Base-by-base conservation (phyloP, 1,140 invertebrate genomes). In the Caenorhabditis remanei region DNA sequence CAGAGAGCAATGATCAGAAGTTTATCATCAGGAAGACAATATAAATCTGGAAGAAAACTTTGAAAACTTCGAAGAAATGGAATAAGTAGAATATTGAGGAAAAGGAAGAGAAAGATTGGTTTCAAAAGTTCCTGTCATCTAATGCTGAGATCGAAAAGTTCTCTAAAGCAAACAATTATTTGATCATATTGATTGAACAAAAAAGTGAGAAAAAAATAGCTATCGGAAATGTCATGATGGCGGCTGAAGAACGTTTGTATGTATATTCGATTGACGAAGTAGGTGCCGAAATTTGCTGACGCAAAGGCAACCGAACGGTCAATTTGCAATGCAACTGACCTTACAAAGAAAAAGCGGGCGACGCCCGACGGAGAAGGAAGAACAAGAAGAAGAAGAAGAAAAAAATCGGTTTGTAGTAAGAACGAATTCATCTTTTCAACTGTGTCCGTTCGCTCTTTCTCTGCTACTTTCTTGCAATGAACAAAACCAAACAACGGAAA, bases 281-380 rank as follows among this genome's bases (percentile, higher is more conserved):
- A 71, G 65, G 65, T 71, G 65, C 65, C 65, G 65, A 71, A 71
- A 71, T 46, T 40, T 71, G 65, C 41, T n/a, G 65, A 46, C 41
- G 40, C 16, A 71, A 32, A 32, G 32, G 32, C 32, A 32, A 32
- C 16, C 24, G 58, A 61, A 61, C 41, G 24, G 41, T 46, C 65
- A 19, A 71, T 16, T 71, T 21, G 43, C 11, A 71, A 71, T 71
- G 41, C 65, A 71, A 71, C 46, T 79, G 71, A 79, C 71, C 71
- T n/a, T 24, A 32, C 71, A 50, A 13, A 16, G 71, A 48, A 79
- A 50, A 71, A 71, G 43, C 65, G 43, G 46, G 46, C 19, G 46
- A 46, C 71, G 46, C 46, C n/a, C 71, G 71, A 46, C 24, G 43
- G 46, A 14, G 63, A 40, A 65, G 32, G 40, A 40, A 16, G 19